Conservation (phyloP, 2,888 invertebrate species). For the Spilosoma lubricipeda region DNA sequence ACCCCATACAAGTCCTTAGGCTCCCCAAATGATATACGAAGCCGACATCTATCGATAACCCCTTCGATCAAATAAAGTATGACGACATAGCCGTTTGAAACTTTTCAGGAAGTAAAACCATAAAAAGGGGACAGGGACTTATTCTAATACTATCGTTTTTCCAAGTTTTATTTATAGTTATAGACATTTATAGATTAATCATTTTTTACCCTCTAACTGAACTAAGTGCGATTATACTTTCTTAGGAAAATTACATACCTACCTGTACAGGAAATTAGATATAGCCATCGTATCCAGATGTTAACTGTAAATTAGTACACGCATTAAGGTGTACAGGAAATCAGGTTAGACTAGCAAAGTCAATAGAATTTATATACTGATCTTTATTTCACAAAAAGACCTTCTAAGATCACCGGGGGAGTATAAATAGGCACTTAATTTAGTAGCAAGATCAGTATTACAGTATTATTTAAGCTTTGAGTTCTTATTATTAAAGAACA, state of each 20-base stretch:
- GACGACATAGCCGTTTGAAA: not conserved
- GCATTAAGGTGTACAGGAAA: too few species aligned
- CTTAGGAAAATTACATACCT: too few species aligned
- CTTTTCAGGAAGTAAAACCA: not conserved
- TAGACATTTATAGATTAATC: not conserved
- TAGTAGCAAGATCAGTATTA: too few species aligned
- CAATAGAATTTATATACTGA: too few species aligned
- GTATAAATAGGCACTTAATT: not conserved
- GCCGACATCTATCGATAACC: not conserved
- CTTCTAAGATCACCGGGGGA: not conserved
- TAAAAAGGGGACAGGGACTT: not conserved
- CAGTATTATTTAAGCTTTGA: not conserved
- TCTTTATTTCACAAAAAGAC: not conserved
- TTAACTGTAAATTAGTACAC: too few species aligned
- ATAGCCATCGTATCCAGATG: too few species aligned
- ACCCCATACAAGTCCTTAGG: not conserved
- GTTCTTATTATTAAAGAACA: not conserved
- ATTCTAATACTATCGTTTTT: not conserved
- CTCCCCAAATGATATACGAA: slow-evolving; percentile 9
- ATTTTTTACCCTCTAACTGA: not conserved
- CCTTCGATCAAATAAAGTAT: slow-evolving; percentile 3
- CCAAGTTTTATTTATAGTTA: too few species aligned
- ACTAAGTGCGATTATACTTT: too few species aligned
- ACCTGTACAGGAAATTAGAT: too few species aligned
- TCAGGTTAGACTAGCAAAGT: too few species aligned